Percentiles rank a stretch among this genome's conserved stretches.
Conservation (phyloP, 2,113 vertebrate genomes). For the Syngnathus floridae region DNA sequence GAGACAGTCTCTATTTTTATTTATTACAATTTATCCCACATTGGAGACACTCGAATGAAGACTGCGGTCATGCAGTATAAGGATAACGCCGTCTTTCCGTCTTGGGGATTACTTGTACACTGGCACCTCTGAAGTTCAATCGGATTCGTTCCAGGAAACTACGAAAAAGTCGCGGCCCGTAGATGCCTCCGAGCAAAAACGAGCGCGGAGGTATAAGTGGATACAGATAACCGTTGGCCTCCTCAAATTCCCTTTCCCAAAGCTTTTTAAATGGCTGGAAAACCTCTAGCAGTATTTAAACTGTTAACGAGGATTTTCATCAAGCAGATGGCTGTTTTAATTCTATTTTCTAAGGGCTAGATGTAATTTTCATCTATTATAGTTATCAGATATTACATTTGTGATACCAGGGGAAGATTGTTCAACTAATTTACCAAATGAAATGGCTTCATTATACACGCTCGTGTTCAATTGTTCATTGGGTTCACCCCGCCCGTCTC, state of each 20-base stretch:
- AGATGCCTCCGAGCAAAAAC: too few species aligned
- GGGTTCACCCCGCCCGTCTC: constrained; percentile 12
- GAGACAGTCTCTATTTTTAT: constrained; percentile 15
- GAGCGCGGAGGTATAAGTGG: too few species aligned
- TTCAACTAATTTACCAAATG: constrained; percentile 30
- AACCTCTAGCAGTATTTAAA: background rate
- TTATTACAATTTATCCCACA: constrained; percentile 8
- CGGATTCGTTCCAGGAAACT: too few species aligned
- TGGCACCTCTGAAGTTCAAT: too few species aligned
- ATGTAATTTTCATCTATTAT: constrained; percentile 33
- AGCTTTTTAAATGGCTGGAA: background rate
- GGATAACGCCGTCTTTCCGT: background rate
- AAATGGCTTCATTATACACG: constrained; percentile 46
- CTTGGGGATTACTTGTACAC: background rate
- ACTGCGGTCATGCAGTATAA: constrained; percentile 16
- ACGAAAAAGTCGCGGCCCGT: background rate
- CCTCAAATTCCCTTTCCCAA: background rate
- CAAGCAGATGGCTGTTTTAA: constrained; percentile 5
- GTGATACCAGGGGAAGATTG: constrained; percentile 24
- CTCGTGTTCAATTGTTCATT: constrained; percentile 44
- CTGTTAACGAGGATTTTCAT: constrained; percentile 4
- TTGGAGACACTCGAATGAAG: constrained; percentile 16
- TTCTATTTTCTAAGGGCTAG: constrained; percentile 27
- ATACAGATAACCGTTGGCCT: background rate
- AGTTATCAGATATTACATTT: constrained; percentile 35